A percentile compares a stretch with the other conserved stretches of the same genome.
phyloP scores from a whole-genome alignment of 2,888 invertebrate species.

The Papilio gigon region DNA sequence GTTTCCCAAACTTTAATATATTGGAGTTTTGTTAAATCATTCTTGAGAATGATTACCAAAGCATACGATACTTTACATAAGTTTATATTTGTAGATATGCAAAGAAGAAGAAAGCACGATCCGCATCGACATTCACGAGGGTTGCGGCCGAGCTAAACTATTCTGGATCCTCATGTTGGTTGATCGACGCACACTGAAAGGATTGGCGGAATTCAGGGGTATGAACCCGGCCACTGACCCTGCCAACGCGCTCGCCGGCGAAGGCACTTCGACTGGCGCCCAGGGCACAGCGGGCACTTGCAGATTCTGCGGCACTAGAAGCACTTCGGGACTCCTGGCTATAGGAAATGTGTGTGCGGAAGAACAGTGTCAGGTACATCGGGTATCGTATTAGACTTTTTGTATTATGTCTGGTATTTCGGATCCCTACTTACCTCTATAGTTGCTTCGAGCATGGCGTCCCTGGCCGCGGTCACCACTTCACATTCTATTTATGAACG shows the following conservation, averaged over 20 bases:
- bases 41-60: no score
- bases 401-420: neutral
- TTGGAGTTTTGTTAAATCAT: no score
- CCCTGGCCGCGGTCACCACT: neutral
- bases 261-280: conserved; percentile 51
- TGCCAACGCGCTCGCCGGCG: conserved; percentile 47
- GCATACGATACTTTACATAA: neutral
- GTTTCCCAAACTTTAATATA: no score
- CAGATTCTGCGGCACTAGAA: conserved; percentile 94
- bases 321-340: conserved; percentile 91
- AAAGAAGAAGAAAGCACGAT: conserved; percentile 98
- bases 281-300: conserved; percentile 87
- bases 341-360: conserved; percentile 97
- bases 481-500: neutral
- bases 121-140: conserved; percentile 97
- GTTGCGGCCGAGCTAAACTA: conserved; percentile 96
- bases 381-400: neutral
- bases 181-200: conserved; percentile 95
- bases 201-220: conserved; percentile 93
- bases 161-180: conserved; percentile 97
- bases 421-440: neutral
- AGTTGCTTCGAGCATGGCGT: neutral
- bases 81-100: conserved; percentile 86
- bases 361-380: conserved; percentile 92
- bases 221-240: conserved; percentile 67